Percentiles rank a stretch among this genome's conserved stretches.
These are phyloP conservation scores for Drosophila subobscura DNA, from an alignment of 1,140 invertebrate genomes.

Conservation along the genomic window DNA sequence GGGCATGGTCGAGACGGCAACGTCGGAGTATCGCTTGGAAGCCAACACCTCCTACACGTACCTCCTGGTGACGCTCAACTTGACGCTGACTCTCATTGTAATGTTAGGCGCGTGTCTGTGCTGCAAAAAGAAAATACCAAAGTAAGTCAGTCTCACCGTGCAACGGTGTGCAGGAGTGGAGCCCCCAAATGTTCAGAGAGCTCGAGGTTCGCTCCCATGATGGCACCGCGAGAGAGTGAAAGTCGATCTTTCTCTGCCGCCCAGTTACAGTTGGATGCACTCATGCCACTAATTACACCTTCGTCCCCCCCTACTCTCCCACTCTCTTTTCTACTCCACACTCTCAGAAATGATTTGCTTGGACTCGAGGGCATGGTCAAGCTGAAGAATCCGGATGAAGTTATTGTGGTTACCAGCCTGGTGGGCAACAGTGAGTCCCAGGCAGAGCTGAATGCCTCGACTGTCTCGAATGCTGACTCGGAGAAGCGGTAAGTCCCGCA, in stretches of 20 bases:
- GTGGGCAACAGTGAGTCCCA: conserved; percentile 73
- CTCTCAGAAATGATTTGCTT: conserved; percentile 84
- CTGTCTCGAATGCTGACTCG: conserved; percentile 77
- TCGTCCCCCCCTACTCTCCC: not conserved
- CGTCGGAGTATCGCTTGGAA: conserved; percentile 57
- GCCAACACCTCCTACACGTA: conserved; percentile 69
- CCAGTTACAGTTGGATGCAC: conserved; percentile 67
- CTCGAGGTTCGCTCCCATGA: conserved; percentile 2
- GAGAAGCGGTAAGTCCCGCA: conserved; percentile 64
- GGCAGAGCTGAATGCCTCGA: conserved; percentile 75
- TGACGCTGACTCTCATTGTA: conserved; percentile 70
- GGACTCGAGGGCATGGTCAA: conserved; percentile 85
- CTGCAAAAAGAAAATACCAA: conserved; percentile 78
- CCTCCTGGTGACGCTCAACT: conserved; percentile 63
- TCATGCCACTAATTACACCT: conserved; percentile 34
- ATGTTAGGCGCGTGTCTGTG: conserved; percentile 82
- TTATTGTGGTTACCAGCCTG: conserved; percentile 83
- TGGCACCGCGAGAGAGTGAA: conserved; percentile 39
- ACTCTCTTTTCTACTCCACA: conserved; percentile 15
- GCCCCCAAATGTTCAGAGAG: not conserved
- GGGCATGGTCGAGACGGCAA: conserved; percentile 64
- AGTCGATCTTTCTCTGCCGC: conserved; percentile 36
- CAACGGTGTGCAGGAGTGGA: not conserved
- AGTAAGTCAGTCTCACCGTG: conserved; percentile 64
- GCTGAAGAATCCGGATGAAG: conserved; percentile 85